These are phyloP conservation scores for Rhagologus leucostigma DNA, from an alignment of 2,113 vertebrate species.

Conservation along the genomic window DNA sequence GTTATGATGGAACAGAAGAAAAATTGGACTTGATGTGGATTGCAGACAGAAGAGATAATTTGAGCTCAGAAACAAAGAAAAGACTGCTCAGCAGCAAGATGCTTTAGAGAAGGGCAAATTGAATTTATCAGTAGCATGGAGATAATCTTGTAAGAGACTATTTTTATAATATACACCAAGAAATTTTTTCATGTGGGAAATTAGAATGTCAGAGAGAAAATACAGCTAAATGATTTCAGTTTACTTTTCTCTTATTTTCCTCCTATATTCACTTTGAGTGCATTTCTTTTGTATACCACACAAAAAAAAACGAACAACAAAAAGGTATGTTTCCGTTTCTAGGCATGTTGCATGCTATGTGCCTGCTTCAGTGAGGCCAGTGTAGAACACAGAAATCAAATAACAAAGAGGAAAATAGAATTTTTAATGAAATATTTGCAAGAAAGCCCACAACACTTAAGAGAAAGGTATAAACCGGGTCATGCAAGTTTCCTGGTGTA, in stretches of 20 bases:
- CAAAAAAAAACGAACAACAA: background rate
- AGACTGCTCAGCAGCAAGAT: background rate
- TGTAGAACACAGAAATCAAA: background rate
- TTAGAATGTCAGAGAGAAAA: conserved; percentile 6
- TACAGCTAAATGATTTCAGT: background rate
- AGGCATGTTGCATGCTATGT: background rate
- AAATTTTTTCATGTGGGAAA: background rate
- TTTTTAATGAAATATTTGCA: background rate
- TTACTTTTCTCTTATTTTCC: conserved; percentile 20
- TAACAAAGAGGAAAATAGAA: background rate
- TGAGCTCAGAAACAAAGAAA: conserved; percentile 34
- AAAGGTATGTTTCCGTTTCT: background rate
- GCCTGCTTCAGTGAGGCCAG: background rate
- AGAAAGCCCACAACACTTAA: background rate
- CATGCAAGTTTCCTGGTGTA: background rate
- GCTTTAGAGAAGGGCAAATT: conserved; percentile 32
- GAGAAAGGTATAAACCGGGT: background rate
- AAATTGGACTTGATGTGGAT: background rate
- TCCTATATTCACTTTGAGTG: background rate
- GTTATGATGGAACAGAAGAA: background rate
- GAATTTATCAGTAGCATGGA: conserved; percentile 12
- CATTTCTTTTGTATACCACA: background rate
- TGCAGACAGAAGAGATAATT: background rate
- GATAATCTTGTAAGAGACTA: conserved; percentile 1
- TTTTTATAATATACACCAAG: background rate